phyloP scores from a whole-genome alignment of 2,797 vertebrate genomes.

The Enoplosus armatus region DNA sequence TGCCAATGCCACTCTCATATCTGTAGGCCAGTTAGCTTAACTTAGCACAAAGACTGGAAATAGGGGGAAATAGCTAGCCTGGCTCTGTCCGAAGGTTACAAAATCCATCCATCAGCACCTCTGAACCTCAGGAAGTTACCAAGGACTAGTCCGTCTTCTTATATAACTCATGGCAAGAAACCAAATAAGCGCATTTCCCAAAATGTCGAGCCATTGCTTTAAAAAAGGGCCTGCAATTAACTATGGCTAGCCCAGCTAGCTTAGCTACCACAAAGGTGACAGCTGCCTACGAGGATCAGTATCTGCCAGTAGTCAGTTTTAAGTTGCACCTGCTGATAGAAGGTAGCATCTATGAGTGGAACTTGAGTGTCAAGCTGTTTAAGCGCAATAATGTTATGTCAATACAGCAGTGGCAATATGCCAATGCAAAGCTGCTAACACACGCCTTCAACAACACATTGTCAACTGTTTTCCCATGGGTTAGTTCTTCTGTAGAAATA shows the following conservation, averaged over 20 bases:
- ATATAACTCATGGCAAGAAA: background rate
- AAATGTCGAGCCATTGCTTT: background rate
- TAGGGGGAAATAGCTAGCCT: background rate
- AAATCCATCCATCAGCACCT: background rate
- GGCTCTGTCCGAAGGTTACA: background rate
- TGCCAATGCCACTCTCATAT: background rate
- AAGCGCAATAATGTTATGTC: conserved; percentile 20
- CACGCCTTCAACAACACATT: conserved; percentile 6
- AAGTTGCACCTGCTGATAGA: conserved; percentile 37
- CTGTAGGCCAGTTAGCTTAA: background rate
- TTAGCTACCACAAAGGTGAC: conserved; percentile 8
- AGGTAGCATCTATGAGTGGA: conserved; percentile 22
- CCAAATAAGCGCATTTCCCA: background rate
- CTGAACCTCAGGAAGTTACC: background rate
- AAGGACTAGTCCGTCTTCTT: background rate
- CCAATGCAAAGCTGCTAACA: conserved; percentile 7
- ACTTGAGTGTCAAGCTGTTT: background rate
- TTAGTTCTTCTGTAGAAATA: background rate
- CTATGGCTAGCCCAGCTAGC: background rate
- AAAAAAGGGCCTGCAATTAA: background rate
- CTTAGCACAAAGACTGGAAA: background rate
- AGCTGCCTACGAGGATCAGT: conserved; percentile 24
- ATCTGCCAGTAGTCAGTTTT: conserved; percentile 26
- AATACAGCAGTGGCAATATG: conserved; percentile 25
- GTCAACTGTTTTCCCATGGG: background rate